These are phyloP conservation scores for Pelecanus crispus DNA, from an alignment of 2,113 vertebrate genomes.

Conservation along the genomic window DNA sequence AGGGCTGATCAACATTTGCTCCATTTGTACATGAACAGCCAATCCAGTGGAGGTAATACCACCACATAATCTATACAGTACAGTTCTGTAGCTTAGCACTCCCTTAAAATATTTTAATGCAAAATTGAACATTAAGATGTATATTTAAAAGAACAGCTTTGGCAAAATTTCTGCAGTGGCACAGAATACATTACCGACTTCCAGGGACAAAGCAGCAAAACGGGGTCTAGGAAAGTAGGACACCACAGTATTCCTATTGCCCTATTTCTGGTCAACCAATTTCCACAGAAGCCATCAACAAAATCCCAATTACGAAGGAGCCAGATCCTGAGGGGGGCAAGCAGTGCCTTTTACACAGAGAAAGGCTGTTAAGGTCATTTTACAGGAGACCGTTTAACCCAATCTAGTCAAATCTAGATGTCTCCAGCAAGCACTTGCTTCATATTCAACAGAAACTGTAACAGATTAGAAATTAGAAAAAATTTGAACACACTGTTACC, in stretches of 20 bases:
- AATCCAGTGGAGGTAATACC: background rate
- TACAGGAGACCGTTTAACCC: background rate
- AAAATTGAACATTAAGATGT: background rate
- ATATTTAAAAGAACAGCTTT: background rate
- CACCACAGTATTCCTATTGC: background rate
- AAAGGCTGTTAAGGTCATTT: background rate
- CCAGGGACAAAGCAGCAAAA: background rate
- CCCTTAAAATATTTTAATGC: background rate
- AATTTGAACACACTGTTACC: background rate
- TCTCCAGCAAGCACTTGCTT: background rate
- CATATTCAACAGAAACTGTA: background rate
- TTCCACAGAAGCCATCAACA: background rate
- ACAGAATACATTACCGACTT: background rate
- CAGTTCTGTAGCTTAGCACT: background rate
- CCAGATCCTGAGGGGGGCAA: background rate
- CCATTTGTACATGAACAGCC: background rate
- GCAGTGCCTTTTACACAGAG: background rate
- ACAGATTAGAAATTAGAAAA: background rate
- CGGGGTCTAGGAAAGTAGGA: slow-evolving; percentile 1
- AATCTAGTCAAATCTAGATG: background rate
- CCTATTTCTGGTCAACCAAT: slow-evolving; percentile 3
- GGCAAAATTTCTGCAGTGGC: background rate
- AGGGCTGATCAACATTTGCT: background rate
- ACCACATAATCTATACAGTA: background rate
- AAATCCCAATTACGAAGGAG: background rate